Conservation (phyloP, 1,140 invertebrate genomes). For the Rhopalosiphum maidis region DNA sequence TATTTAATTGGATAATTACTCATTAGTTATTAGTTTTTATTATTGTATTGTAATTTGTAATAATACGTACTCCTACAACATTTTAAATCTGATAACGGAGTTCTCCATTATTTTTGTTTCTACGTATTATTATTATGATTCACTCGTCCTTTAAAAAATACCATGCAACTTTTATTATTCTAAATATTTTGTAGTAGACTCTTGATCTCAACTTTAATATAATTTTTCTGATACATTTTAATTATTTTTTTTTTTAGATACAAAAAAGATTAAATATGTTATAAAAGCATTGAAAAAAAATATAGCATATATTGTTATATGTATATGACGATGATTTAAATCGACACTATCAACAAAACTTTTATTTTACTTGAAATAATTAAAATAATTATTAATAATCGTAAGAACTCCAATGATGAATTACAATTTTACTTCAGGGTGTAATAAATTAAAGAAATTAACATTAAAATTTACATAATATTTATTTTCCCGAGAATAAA, state of each 20-base stretch:
- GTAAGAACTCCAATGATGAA: not conserved
- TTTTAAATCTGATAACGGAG: not conserved
- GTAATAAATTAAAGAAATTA: conserved; percentile 1
- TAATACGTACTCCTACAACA: not conserved
- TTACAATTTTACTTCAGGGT: not conserved
- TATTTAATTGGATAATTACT: not conserved
- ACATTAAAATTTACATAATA: conserved; percentile 12
- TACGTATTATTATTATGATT: not conserved
- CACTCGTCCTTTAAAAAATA: not conserved
- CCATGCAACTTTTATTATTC: not conserved
- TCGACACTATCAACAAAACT: not conserved
- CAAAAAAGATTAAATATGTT: not conserved
- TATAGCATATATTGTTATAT: not conserved
- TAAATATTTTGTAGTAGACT: not conserved
- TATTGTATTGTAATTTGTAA: not conserved
- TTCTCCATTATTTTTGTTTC: not conserved
- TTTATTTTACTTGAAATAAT: not conserved
- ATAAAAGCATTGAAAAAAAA: not conserved
- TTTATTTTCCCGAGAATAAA: not conserved
- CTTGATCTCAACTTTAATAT: not conserved
- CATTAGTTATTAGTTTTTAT: not conserved
- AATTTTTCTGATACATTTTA: not conserved
- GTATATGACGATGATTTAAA: not conserved
- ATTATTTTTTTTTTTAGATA: not conserved
- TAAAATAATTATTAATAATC: not conserved